Evolutionary conservation across 2,797 vertebrate species (phyloP), one percentile per base, ranked within the genome.

Genomic region (Helostoma temminkii): DNA sequence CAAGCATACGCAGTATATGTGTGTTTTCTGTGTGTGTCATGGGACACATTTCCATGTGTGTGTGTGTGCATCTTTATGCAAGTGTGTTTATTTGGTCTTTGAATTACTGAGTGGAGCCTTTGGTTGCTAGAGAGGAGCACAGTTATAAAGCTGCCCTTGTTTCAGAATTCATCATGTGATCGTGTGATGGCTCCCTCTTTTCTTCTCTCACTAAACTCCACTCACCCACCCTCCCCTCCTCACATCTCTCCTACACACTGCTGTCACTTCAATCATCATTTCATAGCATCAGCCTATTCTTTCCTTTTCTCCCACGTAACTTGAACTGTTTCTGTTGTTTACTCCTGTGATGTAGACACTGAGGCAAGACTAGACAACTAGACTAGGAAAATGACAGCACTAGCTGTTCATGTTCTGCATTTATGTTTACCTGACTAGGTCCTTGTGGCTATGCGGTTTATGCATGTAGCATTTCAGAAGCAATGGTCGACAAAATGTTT

Each of bases 81-180:
- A 56, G 57, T 64, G 60, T 76, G 71, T 56, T 76, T 48, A 72
- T 74, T 63, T 69, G 67, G 59, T 73, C 80, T 79, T 63, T 80
- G 61, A 83, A 74, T 83, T 62, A 82, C 55, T 70, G 55, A 75
- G 69, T 18, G 50, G 47, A 74, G 83, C 77, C 61, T 77, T 84
- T 61, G 58, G 73, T 79, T 78, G 78, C 82, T 76, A 52, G 70
- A 82, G 74, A 85, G 42, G 57, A 76, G 25, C 62, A 6, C 47
- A 57, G 67, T 74, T 47, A 90, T 88, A 84, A 90, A 91, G 90
- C 81, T 57, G 50, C 55, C 79, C 79, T 89, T 89, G 89, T 90
- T 84, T 75, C 56, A 71, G 68, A 83, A 78, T 75, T 75, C 74
- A 62, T 83, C 86, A 83, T 84, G 85, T 85, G 86, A 89, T 77